Evolutionary conservation across 2,797 vertebrate species (phyloP).

Genomic region (Myotis pilosus): DNA sequence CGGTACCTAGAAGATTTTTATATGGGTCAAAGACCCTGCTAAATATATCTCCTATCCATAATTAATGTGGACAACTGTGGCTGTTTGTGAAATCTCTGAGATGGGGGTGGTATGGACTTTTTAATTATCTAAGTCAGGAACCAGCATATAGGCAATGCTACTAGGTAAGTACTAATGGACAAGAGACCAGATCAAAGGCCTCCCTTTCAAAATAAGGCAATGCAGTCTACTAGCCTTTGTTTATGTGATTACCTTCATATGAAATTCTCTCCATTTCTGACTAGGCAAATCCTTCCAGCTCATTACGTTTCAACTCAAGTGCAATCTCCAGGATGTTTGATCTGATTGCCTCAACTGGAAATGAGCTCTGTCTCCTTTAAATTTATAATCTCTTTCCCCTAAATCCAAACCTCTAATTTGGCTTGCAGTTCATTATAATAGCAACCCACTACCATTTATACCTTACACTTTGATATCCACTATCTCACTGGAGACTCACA

Average conservation of each 20-base stretch:
- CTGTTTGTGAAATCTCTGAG: not conserved
- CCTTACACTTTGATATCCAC: not conserved
- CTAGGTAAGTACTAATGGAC: not conserved
- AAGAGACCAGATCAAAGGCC: not conserved
- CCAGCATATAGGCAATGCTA: not conserved
- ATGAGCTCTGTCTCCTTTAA: constrained; percentile 6
- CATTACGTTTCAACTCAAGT: constrained; percentile 8
- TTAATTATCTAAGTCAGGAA: not conserved
- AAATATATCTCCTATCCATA: not conserved
- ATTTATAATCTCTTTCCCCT: not conserved
- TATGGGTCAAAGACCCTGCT: not conserved
- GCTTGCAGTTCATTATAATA: not conserved
- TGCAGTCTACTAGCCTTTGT: not conserved
- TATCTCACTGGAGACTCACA: not conserved
- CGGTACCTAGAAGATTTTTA: not conserved
- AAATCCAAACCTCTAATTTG: not conserved
- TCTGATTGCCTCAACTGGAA: not conserved
- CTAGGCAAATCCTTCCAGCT: not conserved
- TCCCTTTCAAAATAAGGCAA: not conserved
- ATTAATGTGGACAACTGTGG: not conserved
- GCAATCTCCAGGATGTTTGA: not conserved
- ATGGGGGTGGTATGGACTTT: not conserved
- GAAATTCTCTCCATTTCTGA: not conserved
- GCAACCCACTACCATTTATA: not conserved
- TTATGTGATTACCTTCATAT: not conserved